Conservation (phyloP, 2,888 invertebrate species). For the Hirtodrosophila cameraria region DNA sequence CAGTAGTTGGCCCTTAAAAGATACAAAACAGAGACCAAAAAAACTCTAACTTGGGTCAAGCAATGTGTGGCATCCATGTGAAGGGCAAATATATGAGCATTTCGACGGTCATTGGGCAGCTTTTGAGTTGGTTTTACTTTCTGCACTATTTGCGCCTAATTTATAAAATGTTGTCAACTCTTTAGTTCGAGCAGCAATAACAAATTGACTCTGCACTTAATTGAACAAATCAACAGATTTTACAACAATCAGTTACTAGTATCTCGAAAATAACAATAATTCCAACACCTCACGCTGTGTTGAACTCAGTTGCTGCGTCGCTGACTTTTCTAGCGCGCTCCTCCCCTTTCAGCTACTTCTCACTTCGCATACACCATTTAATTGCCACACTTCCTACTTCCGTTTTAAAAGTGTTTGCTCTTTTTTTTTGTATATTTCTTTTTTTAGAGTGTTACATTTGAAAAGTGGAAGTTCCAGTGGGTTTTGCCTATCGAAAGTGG, state of each 20-base stretch:
- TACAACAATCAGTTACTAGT: background rate
- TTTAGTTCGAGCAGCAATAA: constrained; percentile 67
- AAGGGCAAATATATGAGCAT: constrained; percentile 53
- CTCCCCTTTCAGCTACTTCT: too few relatives aligned
- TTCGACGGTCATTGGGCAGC: constrained; percentile 43
- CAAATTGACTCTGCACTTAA: constrained; percentile 30
- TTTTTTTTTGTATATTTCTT: constrained; percentile 14
- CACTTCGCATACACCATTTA: constrained; percentile 33
- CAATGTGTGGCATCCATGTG: constrained; percentile 66
- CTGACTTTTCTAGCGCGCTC: constrained; percentile 30
- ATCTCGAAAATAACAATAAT: constrained; percentile 28
- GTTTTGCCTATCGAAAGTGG: constrained; percentile 65
- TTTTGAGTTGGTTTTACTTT: constrained; percentile 35
- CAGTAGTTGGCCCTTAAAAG: constrained; percentile 1
- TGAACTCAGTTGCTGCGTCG: constrained; percentile 49
- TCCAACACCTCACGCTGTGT: constrained; percentile 47
- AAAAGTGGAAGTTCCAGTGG: constrained; percentile 22
- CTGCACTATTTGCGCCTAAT: constrained; percentile 73
- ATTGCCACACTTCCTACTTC: constrained; percentile 71
- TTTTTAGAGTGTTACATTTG: constrained; percentile 11
- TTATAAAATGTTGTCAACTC: constrained; percentile 40
- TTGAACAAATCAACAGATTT: constrained; percentile 48
- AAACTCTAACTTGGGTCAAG: constrained; percentile 22
- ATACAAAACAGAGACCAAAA: constrained; percentile 13
- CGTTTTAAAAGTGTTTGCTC: constrained; percentile 46